Percentiles rank a stretch among this genome's conserved stretches.
Evolutionary conservation across 2,888 invertebrate genomes (phyloP).

Genomic region (Lumbricus terrestris): DNA sequence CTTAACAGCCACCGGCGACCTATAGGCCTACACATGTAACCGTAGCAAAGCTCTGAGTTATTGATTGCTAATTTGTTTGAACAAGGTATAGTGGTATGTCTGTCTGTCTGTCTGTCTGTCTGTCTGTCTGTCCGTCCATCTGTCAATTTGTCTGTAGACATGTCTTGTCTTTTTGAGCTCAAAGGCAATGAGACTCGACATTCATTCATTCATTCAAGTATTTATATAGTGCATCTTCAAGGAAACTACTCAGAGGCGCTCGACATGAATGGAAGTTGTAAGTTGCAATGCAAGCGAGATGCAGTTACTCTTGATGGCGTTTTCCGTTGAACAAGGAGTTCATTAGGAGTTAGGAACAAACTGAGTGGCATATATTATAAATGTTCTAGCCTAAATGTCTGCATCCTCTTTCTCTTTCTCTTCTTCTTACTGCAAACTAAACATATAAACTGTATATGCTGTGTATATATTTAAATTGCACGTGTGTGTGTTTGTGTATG

Average conservation of each 20-base stretch:
- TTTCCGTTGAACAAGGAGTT: background rate
- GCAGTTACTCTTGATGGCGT: background rate
- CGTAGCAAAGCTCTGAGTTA: background rate
- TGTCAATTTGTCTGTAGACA: no score
- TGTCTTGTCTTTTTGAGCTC: background rate
- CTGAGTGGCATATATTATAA: no score
- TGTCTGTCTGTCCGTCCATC: background rate
- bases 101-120: background rate
- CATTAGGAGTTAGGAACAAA: no score
- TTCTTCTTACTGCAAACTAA: no score
- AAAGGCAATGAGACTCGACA: background rate
- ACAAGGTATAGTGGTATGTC: background rate
- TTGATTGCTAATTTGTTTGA: background rate
- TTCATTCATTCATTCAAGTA: no score
- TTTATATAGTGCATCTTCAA: no score
- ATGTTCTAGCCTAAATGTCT: no score
- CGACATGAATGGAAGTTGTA: no score
- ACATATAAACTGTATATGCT: background rate
- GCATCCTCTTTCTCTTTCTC: no score
- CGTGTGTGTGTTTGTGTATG: no score
- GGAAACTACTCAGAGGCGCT: no score
- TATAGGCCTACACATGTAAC: background rate
- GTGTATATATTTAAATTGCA: no score
- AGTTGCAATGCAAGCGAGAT: background rate
- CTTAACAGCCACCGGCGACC: background rate